Percentiles rank a stretch among this genome's conserved stretches.
Evolutionary conservation across 2,113 vertebrate genomes (phyloP).

Genomic region (Parus major): DNA sequence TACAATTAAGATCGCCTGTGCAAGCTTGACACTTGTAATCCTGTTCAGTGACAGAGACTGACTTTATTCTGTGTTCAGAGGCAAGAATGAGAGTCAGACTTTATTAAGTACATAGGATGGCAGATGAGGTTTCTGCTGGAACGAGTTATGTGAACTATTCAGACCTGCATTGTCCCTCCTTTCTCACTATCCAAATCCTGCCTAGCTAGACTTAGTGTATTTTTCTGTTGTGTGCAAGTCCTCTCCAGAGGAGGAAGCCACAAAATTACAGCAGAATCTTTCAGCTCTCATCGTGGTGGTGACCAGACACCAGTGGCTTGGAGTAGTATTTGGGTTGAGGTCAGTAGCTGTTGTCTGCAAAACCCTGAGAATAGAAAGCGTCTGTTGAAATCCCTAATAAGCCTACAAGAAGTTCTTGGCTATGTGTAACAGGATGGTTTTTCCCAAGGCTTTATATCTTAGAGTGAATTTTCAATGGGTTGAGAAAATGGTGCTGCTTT

Average conservation of each 20-base stretch:
- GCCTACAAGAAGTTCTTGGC: not conserved
- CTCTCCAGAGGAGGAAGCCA: not conserved
- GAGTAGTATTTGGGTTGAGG: not conserved
- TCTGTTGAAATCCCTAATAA: not conserved
- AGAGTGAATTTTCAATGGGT: not conserved
- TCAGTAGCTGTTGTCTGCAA: not conserved
- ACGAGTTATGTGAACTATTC: not conserved
- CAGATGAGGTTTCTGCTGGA: not conserved
- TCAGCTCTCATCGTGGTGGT: not conserved
- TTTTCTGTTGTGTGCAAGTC: not conserved
- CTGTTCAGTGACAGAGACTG: not conserved
- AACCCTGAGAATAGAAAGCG: not conserved
- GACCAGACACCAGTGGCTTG: not conserved
- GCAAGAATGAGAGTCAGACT: not conserved
- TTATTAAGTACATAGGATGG: not conserved
- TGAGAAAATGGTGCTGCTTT: not conserved
- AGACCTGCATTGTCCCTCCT: not conserved
- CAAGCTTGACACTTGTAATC: not conserved
- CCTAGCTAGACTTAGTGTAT: not conserved
- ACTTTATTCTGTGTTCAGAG: not conserved
- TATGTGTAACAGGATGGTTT: not conserved
- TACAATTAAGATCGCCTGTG: not conserved
- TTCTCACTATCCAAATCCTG: not conserved
- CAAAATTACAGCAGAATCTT: not conserved
- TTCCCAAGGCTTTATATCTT: not conserved